These are phyloP conservation scores for Hafferia zeledoni DNA, from an alignment of 2,797 vertebrate species.

Conservation along the genomic window DNA sequence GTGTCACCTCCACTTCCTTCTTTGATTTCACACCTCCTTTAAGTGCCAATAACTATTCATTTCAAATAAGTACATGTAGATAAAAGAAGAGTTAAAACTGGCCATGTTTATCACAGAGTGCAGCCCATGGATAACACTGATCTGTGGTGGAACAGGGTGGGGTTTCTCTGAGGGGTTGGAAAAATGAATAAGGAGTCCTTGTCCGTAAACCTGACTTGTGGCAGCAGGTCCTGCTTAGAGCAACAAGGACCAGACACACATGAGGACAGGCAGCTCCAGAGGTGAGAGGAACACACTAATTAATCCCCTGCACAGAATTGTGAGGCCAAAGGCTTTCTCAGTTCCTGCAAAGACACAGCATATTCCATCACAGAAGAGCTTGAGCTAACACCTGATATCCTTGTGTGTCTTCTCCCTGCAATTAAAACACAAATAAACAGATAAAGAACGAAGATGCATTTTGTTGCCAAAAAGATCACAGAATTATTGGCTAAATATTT, in stretches of 20 bases:
- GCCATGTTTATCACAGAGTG: background rate
- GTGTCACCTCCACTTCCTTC: accelerated
- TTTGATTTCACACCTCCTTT: background rate
- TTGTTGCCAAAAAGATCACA: background rate
- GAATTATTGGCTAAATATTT: constrained; percentile 45
- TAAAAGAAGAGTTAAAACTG: background rate
- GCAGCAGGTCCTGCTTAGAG: background rate
- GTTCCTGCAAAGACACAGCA: background rate
- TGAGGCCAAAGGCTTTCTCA: background rate
- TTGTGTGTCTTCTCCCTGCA: background rate
- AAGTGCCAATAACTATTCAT: background rate
- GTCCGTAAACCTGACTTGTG: background rate
- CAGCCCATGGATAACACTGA: background rate
- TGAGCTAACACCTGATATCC: background rate
- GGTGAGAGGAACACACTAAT: background rate
- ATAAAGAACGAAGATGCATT: background rate
- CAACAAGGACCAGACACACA: background rate
- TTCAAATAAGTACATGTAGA: background rate
- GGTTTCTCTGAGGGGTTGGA: background rate
- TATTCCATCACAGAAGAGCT: background rate
- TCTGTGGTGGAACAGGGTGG: background rate
- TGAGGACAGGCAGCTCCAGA: background rate
- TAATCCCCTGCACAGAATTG: background rate
- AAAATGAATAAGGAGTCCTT: background rate
- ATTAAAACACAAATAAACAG: background rate